A percentile compares a stretch with the other conserved stretches of the same genome.
Conservation (phyloP, 2,797 vertebrate species). For the Steatocranus sp. region DNA sequence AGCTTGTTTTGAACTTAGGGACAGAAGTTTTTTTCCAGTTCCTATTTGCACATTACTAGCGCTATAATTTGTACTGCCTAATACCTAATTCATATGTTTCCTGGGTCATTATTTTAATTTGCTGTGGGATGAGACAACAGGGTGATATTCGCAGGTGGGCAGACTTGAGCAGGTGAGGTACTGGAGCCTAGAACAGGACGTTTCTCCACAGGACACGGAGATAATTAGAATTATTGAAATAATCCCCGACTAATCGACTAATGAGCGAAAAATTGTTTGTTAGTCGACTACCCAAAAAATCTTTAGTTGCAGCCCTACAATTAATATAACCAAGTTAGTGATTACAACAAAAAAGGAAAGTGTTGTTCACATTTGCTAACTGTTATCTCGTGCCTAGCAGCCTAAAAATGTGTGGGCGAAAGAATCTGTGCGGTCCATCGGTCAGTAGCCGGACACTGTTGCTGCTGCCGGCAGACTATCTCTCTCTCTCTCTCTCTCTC, state of each 20-base stretch:
- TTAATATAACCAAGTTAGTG: neutral
- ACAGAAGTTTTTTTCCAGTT: neutral
- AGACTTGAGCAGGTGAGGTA: neutral
- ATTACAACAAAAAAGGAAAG: neutral
- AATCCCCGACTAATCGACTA: neutral
- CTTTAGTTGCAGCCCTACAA: neutral
- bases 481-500: neutral
- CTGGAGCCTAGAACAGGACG: neutral
- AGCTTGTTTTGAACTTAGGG: neutral
- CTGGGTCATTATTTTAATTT: neutral
- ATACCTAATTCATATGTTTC: neutral
- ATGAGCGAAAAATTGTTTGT: neutral
- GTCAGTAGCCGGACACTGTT: constrained; percentile 60
- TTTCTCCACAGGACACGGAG: neutral
- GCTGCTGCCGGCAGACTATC: constrained; percentile 31
- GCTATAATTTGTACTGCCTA: neutral
- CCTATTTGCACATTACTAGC: neutral
- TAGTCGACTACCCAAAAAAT: neutral
- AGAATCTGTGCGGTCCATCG: constrained; percentile 48
- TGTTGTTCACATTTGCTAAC: neutral
- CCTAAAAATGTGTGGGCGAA: constrained; percentile 44
- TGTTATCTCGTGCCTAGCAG: constrained; percentile 5
- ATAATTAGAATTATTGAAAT: neutral
- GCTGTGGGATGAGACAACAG: neutral
- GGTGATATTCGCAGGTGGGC: neutral